Percentiles rank a stretch among this genome's conserved stretches.
Conservation (phyloP, 53 echinoderm and acorn worm species). For the Antedon mediterranea region DNA sequence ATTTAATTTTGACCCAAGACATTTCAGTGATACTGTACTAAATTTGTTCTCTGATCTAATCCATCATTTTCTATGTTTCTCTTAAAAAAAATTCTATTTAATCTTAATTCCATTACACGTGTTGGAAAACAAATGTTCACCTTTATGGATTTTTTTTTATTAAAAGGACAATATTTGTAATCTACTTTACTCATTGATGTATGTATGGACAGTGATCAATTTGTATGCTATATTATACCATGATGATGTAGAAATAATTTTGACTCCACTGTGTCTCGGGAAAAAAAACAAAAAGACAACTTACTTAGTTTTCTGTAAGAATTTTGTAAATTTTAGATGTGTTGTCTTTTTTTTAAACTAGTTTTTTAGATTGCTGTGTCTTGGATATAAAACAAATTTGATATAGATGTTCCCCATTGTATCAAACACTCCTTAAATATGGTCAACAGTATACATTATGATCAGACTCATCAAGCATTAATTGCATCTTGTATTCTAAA, state of each 20-base stretch:
- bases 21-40: no score
- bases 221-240: neutral
- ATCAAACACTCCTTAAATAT: no score
- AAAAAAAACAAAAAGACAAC: neutral
- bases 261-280: neutral
- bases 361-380: neutral
- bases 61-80: neutral
- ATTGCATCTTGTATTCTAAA: no score
- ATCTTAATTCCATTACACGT: no score
- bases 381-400: neutral
- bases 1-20: neutral
- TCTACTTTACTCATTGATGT: neutral
- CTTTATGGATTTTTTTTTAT: neutral
- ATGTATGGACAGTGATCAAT: neutral
- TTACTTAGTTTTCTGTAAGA: neutral
- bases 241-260: neutral
- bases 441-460: no score
- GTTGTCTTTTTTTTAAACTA: neutral
- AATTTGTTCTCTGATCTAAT: no score
- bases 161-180: neutral
- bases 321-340: constrained; percentile 1
- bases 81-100: no score
- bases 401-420: no score
- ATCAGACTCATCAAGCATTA: no score
- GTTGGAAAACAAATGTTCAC: neutral